Base-by-base conservation (phyloP, 2,888 invertebrate genomes). In the Autographa gamma region DNA sequence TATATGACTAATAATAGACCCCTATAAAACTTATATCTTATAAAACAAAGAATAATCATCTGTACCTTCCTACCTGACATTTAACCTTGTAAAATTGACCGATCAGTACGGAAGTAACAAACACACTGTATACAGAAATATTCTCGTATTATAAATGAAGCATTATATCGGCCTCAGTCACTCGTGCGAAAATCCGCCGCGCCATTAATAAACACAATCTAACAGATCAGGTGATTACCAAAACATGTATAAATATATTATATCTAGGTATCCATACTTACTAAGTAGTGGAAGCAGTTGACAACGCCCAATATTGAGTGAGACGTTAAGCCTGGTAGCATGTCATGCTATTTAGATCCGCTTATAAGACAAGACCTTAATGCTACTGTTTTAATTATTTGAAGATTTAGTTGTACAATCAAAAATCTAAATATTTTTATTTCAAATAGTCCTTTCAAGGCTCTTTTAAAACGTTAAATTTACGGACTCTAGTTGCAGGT, bases 191-290 rank as follows among this genome's bases (percentile, higher is more conserved):
- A 77, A 79, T 77, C 67, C 72, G 43, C 56, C 58, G 31, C 67
- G 58, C 64, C 77, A 79, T 77, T 76, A 77, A 77, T 76, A 79
- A 79, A 25, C 64, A 68, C 72, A 66, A 77, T 77, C 77, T 65
- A 16, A 71, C 66, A 73, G 78, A 73, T 75, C 78, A 61, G 65
- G 69, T 83, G 73, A 70, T 80, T 81, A 75, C 68, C 78, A 74
- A 77, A 75, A 68, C 71, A 72, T 69, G 43, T 73, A 74, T 77
- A 70, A 58, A 73, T 25, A 25, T 25, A 76, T 82, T 73, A 77
- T 77, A 73, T 82, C 72, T 78, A 63, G 74, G 62, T 73, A 56
- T 11, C 8, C n/a, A 11, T 54, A 19, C 19, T 11, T 19, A 48
- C n/a, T 67, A 73, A 74, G 73, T 69, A 75, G 69, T 74, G 69